These are phyloP conservation scores for Pseudorhiza aurosa DNA, from an alignment of 30 jellyfish, hydroid and myxozoan species.

Conservation along the genomic window DNA sequence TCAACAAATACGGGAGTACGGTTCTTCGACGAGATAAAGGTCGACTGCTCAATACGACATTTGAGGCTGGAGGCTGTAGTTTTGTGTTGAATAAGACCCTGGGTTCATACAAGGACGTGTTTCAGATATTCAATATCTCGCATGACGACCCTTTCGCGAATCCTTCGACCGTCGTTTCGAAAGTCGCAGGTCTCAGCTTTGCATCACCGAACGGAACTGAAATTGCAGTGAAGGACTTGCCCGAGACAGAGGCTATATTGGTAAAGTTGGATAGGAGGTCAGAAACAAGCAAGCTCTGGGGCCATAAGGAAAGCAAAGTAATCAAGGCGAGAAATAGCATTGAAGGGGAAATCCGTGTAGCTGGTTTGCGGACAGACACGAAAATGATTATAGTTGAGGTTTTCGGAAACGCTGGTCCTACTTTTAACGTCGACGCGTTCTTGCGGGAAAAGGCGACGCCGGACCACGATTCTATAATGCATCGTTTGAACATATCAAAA, in stretches of 20 bases:
- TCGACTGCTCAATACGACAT: not conserved
- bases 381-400: constrained; percentile 28
- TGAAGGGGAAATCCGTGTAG: constrained; percentile 43
- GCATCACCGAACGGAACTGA: constrained; percentile 40
- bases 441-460: not conserved
- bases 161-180: constrained; percentile 10
- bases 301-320: not conserved
- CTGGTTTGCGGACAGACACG: not conserved
- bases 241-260: constrained; percentile 20
- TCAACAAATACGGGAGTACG: constrained; percentile 36
- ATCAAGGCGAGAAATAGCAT: constrained; percentile 11
- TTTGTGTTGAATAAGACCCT: constrained; percentile 1
- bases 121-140: constrained; percentile 53
- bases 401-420: not conserved
- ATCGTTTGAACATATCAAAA: constrained; percentile 3
- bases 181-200: constrained; percentile 45
- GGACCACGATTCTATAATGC: not conserved
- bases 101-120: constrained; percentile 24
- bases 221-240: constrained; percentile 37
- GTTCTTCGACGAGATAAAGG: constrained; percentile 27
- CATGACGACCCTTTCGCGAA: constrained; percentile 10
- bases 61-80: constrained; percentile 49
- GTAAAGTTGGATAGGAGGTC: constrained; percentile 26
- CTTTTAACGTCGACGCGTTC: not conserved
- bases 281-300: not conserved